phyloP scores from a whole-genome alignment of 2,113 vertebrate species.

The Labeo rohita region DNA sequence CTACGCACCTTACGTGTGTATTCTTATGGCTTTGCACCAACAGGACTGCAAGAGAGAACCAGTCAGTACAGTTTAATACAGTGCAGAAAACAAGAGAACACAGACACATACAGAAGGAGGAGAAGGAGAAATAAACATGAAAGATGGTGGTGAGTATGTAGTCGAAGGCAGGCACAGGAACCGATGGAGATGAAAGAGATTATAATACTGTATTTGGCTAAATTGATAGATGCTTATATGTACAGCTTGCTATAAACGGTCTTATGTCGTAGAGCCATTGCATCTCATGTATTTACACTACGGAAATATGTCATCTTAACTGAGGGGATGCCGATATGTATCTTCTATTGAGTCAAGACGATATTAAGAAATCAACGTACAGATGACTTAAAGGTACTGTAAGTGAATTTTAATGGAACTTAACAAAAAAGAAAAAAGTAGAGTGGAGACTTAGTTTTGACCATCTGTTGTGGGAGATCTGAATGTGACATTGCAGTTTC shows the following conservation, averaged over 20 bases:
- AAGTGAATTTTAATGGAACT: neutral
- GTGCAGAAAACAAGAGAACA: constrained; percentile 65
- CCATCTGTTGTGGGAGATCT: neutral
- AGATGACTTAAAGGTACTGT: constrained; percentile 6
- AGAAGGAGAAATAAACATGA: constrained; percentile 70
- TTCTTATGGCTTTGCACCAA: constrained; percentile 71
- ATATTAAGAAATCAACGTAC: neutral
- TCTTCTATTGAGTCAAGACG: constrained; percentile 30
- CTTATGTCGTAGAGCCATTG: constrained; percentile 73
- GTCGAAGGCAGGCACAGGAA: constrained; percentile 75
- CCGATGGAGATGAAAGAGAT: constrained; percentile 70
- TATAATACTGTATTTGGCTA: constrained; percentile 81
- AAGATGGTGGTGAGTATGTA: constrained; percentile 68
- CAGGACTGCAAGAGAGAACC: constrained; percentile 71
- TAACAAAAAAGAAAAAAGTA: neutral
- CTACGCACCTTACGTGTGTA: constrained; percentile 58
- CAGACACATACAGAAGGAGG: constrained; percentile 73
- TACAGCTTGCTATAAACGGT: constrained; percentile 75
- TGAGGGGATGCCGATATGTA: constrained; percentile 58
- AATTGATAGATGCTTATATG: constrained; percentile 77
- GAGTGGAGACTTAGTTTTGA: neutral
- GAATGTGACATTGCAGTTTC: neutral
- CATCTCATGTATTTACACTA: constrained; percentile 73
- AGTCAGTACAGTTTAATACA: constrained; percentile 74
- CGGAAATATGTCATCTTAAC: constrained; percentile 67